Evolutionary conservation across 2,888 invertebrate genomes (phyloP).

Genomic region (Kuschelorhynchus macadamiae): DNA sequence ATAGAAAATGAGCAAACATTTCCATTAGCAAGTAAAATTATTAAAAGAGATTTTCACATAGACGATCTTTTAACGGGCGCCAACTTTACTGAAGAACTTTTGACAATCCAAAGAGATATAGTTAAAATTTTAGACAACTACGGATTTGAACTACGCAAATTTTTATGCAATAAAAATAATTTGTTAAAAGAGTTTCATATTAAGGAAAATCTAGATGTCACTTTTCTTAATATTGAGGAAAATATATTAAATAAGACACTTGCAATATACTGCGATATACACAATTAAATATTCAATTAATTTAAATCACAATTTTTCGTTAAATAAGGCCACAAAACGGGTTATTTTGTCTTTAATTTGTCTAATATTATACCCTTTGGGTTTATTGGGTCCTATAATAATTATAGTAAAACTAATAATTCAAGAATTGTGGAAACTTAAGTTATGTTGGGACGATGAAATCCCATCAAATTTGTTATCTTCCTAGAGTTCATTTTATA

Average conservation of each 20-base stretch:
- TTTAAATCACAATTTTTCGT: too few species aligned
- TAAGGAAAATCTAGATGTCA: conserved; percentile 9
- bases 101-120: conserved; percentile 44
- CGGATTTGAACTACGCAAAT: not conserved
- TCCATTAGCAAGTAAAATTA: too few species aligned
- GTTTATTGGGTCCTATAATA: not conserved
- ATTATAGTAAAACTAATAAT: not conserved
- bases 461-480: too few species aligned
- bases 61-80: conserved; percentile 33
- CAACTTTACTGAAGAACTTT: conserved; percentile 38
- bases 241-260: conserved; percentile 40
- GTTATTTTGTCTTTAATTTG: conserved; percentile 21
- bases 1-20: too few species aligned
- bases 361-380: conserved; percentile 8
- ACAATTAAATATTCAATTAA: not conserved
- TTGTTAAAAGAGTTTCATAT: not conserved
- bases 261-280: conserved; percentile 24
- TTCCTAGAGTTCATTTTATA: not conserved
- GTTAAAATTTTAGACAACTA: not conserved
- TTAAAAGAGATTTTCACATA: too few species aligned
- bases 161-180: too few species aligned
- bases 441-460: not conserved
- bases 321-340: not conserved
- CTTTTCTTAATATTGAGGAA: conserved; percentile 37
- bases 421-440: not conserved